Base-by-base conservation (phyloP, 2,797 vertebrate genomes). In the Pterois miles region DNA sequence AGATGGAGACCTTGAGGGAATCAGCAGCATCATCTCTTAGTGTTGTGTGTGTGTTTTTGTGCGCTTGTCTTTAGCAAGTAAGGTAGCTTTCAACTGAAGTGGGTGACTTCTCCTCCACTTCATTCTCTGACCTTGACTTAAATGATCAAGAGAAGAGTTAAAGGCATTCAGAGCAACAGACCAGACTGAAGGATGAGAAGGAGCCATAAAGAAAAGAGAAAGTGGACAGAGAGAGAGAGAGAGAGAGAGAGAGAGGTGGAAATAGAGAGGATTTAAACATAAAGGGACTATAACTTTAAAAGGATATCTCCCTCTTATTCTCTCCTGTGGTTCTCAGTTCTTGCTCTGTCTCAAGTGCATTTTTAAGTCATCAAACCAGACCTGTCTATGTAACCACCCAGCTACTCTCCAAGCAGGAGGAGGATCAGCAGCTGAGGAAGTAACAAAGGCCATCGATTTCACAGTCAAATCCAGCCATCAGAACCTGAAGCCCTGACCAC, bases 371-470 rank as follows among this genome's bases (percentile, higher is more conserved):
- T 88, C 54, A 76, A 40, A 80, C 59, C 74, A 75, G 71, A 31
- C 78, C 78, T 12, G 53, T 76, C 70, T 74, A 0, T 81, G 25
- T 72, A 75, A 82, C 25, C n/a, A 3, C 33, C 16, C 14, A 1
- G 69, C 66, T 82, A 20, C 18, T 48, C 53, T 79, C 58, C 7
- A 27, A 65, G 25, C 78, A 31, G 2, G 9, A 68, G 50, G 36
- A 43, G 38, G 22, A 53, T 78, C 66, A 48, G 71, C n/a, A 22
- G 46, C 59, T 27, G 57, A 53, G 60, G 80, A 54, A 77, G 63
- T 66, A 81, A 85, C 77, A 85, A 71, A 89, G 65, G 59, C 72
- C 74, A 91, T 89, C 29, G 85, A 92, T 90, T 92, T 89, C 79
- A 76, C 81, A 84, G 86, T 88, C 76, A 72, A 46, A 64, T 72